Base-by-base conservation (phyloP, 2,888 invertebrate genomes). In the Torymus tubicola region DNA sequence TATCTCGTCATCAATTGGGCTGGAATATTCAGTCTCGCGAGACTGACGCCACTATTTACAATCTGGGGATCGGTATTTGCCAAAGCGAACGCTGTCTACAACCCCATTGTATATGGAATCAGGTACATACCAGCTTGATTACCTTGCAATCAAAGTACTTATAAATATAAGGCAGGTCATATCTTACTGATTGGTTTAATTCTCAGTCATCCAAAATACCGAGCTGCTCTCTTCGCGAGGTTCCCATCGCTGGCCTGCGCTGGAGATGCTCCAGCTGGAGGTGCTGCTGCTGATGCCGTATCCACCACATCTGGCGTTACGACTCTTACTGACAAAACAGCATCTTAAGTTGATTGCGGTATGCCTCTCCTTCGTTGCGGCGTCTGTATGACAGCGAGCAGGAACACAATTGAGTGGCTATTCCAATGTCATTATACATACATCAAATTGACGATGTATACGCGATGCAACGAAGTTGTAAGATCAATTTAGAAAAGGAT, bases 41-140 rank as follows among this genome's bases (percentile, higher is more conserved):
- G 93, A 61, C 94, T 97, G 84, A 95, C 94, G 85, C 97, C 97
- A 14, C 91, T 97, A 81, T 94, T 94, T 81, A 96, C 96, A 68
- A 96, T 97, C 90, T 96, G 96, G 96, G 96, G 96, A 81, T 96
- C 97, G 24, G 93, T 97, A 83, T 97, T 97, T 89, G 97, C 97
- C 81, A 90, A 92, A 75, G 88, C 92, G 12, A 92, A 92, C 69
- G 92, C 92, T 12, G 91, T 91, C 80, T 92, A 92, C 87, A 92
- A 92, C 87, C 92, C 92, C 2, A 91, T 92, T 85, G 93, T 94
- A 4, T 94, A 94, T 85, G 93, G 92, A 57, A 91, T 93, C 82
- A 93, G 83, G 83, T 81, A 74, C 21, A 21, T 42, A 8, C 8
- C 42, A 8, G 8, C 42, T 42, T 42, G 1, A 42, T 42, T 42